These are phyloP conservation scores for Cinclus cinclus DNA, from an alignment of 2,113 vertebrate genomes.

Conservation along the genomic window DNA sequence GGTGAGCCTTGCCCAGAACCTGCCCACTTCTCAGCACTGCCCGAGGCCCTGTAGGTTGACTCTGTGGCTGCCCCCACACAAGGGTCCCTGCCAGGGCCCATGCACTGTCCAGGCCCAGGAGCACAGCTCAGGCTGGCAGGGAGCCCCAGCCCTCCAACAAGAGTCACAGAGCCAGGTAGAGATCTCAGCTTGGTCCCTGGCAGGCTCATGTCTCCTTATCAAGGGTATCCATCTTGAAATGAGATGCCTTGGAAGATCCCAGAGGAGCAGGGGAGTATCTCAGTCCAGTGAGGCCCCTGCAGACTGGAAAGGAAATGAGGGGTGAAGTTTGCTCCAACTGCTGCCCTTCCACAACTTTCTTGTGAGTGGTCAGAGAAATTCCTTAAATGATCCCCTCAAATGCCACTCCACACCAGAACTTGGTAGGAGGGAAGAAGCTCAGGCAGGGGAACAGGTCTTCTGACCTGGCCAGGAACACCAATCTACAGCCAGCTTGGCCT, in stretches of 20 bases:
- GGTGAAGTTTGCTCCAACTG: fast-evolving
- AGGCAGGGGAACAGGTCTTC: background rate
- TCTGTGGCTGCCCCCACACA: fast-evolving
- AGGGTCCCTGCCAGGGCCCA: background rate
- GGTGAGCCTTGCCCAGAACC: background rate
- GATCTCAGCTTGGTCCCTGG: background rate
- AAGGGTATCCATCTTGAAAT: background rate
- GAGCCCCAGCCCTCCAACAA: background rate
- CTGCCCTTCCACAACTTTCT: background rate
- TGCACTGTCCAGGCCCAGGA: background rate
- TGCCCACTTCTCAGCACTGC: background rate
- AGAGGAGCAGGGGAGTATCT: background rate
- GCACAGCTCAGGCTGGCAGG: background rate
- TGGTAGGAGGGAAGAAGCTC: background rate
- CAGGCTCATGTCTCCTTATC: background rate
- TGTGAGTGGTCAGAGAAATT: background rate
- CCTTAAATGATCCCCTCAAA: background rate
- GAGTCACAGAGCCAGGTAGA: background rate
- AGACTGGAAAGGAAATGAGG: background rate
- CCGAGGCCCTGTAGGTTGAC: fast-evolving
- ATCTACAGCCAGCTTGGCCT: background rate
- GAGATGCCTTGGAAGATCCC: background rate
- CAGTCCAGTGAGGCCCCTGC: background rate
- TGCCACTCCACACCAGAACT: background rate
- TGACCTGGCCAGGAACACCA: background rate